Evolutionary conservation across 2,113 vertebrate species (phyloP).

Genomic region (Phrynosoma blainvillii): DNA sequence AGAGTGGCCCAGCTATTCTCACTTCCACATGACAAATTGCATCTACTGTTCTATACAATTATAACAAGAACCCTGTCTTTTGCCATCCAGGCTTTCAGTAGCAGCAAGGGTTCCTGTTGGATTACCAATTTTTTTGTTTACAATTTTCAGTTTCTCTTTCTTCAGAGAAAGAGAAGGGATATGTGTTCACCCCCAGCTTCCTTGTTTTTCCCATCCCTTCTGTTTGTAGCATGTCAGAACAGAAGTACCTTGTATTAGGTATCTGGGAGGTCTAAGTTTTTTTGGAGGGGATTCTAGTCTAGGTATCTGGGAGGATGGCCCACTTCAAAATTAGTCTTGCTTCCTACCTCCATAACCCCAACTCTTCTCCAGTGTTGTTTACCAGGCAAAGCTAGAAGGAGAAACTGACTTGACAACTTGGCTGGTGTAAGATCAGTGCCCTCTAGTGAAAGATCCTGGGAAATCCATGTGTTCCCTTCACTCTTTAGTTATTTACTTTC

Average conservation of each 20-base stretch:
- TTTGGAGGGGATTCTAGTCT: not conserved
- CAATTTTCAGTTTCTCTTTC: not conserved
- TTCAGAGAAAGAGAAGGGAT: not conserved
- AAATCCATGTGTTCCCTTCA: not conserved
- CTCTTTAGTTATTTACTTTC: constrained; percentile 50
- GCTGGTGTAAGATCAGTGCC: constrained; percentile 55
- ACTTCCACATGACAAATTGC: not conserved
- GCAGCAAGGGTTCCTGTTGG: no score
- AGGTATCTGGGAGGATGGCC: not conserved
- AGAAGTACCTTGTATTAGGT: constrained; percentile 11
- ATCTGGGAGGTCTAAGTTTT: no score
- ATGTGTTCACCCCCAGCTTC: no score
- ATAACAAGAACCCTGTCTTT: not conserved
- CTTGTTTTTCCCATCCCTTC: not conserved
- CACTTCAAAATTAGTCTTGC: constrained; percentile 19
- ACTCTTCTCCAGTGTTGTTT: constrained; percentile 53
- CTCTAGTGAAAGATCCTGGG: constrained; percentile 60
- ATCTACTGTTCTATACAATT: not conserved
- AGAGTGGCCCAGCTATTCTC: not conserved
- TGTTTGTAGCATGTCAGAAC: constrained; percentile 19
- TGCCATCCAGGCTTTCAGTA: not conserved
- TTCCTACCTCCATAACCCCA: no score
- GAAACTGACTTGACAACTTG: not conserved
- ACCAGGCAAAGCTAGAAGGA: constrained; percentile 18
- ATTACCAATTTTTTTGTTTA: not conserved